Evolutionary conservation across 2,888 invertebrate genomes (phyloP), one percentile per base, ranked within the genome.

Genomic region (Steromphala cineraria): DNA sequence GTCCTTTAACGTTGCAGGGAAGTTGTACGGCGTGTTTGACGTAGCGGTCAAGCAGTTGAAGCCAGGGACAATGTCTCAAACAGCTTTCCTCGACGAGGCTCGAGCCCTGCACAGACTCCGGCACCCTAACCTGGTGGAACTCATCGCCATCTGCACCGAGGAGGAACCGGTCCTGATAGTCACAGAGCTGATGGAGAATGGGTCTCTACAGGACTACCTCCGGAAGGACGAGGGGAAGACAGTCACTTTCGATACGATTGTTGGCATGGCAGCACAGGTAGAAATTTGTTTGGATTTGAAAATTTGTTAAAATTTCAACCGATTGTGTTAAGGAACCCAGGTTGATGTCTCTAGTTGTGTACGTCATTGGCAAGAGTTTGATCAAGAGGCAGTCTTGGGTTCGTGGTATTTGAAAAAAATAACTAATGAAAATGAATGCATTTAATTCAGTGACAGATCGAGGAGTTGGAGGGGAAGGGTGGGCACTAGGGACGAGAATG

Each of bases 1-100:
- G 36, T 36, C 36, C 4, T 36, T 36, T 36, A 7, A 36, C 7
- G 3, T 55, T 83, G 80, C 84, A 94, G 95, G 95, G 31, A 98
- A 98, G 93, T 99, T 98, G 98, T 90, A 97, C 89, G 97, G 97
- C 92, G 97, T 96, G 92, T 98, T 97, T 86, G 99, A 99, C 95
- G 99, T 99, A 80, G 99, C 99, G 67, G 98, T 99, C 21, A 99
- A 99, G 94, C 99, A 98, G 0, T 94, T 99, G 71, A 96, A 98
- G 89, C 97, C 97, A 90, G 99, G 99, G 83, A 97, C 98, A 71
- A 97, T 98, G 56, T 97, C 98, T 36, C 97, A 97, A 1, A 96
- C 97, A 89, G 99, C 98, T 2, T 99, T 99, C 95, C 95, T 99
- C 0, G 96, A 98, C 94, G 99, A 99, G 94, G 93, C 93, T 0